Percentiles rank a stretch among this genome's conserved stretches.
Evolutionary conservation across 2,113 vertebrate species (phyloP).

Genomic region (Labeo rohita): DNA sequence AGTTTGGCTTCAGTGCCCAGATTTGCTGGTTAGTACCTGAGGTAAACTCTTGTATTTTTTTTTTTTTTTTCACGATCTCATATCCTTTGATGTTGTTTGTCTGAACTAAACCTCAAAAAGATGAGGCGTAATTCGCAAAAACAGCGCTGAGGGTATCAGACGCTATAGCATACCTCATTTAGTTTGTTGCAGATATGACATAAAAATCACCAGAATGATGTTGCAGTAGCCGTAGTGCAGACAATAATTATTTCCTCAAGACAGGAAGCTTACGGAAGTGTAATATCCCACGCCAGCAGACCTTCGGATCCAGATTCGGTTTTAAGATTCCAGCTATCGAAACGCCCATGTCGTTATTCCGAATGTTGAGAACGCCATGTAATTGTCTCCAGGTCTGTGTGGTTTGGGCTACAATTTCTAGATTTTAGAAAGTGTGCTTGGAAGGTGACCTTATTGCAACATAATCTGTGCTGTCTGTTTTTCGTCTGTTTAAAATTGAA

Average conservation of each 20-base stretch:
- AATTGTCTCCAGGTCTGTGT: neutral
- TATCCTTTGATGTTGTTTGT: constrained; percentile 18
- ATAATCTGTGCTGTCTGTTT: constrained; percentile 56
- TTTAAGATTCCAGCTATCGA: neutral
- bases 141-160: constrained; percentile 19
- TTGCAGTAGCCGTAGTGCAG: neutral
- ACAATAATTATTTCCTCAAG: neutral
- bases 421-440: constrained; percentile 62
- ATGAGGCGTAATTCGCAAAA: constrained; percentile 21
- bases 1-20: constrained; percentile 6
- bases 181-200: constrained; percentile 30
- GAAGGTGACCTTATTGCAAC: constrained; percentile 65
- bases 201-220: constrained; percentile 15
- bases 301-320: neutral
- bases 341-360: neutral
- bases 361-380: neutral
- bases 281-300: neutral
- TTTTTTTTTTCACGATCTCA: neutral
- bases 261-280: neutral
- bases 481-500: constrained; percentile 68
- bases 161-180: constrained; percentile 33
- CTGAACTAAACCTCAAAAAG: constrained; percentile 23
- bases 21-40: neutral
- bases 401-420: constrained; percentile 38
- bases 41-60: constrained; percentile 1